Evolutionary conservation across 2,888 invertebrate species (phyloP).

Genomic region (Amblyjoppa fuscipennis): DNA sequence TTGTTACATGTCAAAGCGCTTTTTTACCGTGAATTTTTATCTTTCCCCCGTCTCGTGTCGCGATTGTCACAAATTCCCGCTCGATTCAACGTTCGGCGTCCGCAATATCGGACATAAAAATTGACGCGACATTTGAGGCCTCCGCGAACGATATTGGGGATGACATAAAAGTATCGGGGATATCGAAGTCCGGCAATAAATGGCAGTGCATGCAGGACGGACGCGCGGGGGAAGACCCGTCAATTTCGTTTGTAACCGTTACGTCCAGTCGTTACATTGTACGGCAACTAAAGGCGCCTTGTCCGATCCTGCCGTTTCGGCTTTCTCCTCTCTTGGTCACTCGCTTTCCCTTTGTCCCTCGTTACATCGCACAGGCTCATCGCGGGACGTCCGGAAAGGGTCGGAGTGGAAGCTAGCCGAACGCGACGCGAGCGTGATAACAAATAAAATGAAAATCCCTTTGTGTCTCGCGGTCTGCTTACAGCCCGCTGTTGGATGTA

Average conservation of each 20-base stretch:
- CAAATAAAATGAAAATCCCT: constrained; percentile 70
- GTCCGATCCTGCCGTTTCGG: constrained; percentile 26
- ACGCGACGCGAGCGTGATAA: constrained; percentile 53
- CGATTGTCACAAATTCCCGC: constrained; percentile 5
- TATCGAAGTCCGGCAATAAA: constrained; percentile 48
- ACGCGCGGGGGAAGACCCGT: constrained; percentile 15
- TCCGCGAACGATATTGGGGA: background rate
- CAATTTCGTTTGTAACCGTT: constrained; percentile 27
- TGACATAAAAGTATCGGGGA: constrained; percentile 19
- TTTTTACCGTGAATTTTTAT: background rate
- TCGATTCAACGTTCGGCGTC: background rate
- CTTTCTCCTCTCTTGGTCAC: constrained; percentile 20
- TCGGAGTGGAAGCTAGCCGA: constrained; percentile 48
- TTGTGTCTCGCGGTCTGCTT: constrained; percentile 54
- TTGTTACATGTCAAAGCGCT: background rate
- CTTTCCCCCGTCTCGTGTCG: background rate
- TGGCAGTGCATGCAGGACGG: background rate
- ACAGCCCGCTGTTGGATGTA: constrained; percentile 5
- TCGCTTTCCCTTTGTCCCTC: constrained; percentile 31
- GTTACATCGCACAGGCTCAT: background rate
- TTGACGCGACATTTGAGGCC: constrained; percentile 4
- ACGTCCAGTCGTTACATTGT: background rate
- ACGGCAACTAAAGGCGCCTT: background rate
- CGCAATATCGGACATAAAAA: constrained; percentile 6
- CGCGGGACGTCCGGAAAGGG: constrained; percentile 14